Conservation (phyloP, 2,113 vertebrate species). For the Microcebus griseorufus region DNA sequence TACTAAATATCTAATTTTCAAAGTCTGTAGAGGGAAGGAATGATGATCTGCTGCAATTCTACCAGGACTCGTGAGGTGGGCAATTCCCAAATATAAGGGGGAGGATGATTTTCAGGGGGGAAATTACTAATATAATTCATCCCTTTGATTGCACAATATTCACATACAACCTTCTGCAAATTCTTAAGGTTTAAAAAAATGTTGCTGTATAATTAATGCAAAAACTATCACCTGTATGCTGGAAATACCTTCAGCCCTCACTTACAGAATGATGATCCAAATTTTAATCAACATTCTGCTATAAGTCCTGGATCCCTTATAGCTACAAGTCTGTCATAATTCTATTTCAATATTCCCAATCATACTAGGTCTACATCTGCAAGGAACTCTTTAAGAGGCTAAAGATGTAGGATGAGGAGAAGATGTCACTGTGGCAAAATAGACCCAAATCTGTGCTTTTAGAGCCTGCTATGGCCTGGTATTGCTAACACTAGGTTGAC, state of each 20-base stretch:
- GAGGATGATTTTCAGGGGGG: neutral
- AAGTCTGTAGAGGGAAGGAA: neutral
- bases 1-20: neutral
- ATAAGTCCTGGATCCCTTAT: neutral
- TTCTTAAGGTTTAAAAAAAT: neutral
- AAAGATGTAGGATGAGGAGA: neutral
- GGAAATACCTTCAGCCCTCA: neutral
- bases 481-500: neutral
- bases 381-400: neutral
- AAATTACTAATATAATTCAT: neutral
- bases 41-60: neutral
- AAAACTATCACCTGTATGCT: neutral
- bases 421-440: neutral
- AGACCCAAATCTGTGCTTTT: neutral
- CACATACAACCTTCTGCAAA: neutral
- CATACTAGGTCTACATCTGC: neutral
- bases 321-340: neutral
- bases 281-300: neutral
- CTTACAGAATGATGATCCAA: neutral
- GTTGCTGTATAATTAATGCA: neutral
- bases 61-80: neutral
- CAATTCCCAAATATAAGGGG: neutral
- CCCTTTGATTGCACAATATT: neutral
- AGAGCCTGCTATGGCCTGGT: neutral
- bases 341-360: neutral